phyloP scores from a whole-genome alignment of 2,113 vertebrate genomes.

The Syrrhaptes paradoxus region DNA sequence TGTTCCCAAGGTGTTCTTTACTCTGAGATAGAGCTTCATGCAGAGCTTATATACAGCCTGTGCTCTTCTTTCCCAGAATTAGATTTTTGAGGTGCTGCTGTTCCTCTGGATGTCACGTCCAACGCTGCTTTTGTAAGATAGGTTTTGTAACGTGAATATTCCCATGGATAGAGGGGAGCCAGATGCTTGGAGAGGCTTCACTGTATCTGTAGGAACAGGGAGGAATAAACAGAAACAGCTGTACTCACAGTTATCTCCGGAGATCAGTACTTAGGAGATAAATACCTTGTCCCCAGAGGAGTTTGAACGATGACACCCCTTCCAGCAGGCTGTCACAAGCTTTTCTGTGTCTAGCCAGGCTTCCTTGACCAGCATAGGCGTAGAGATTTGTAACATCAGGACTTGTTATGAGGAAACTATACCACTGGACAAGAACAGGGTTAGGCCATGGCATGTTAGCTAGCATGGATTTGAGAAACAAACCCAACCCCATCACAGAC shows the following conservation, averaged over 20 bases:
- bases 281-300: not conserved
- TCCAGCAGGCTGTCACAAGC: not conserved
- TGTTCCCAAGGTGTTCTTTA: not conserved
- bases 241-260: not conserved
- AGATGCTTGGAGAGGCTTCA: not conserved
- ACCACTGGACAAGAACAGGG: not conserved
- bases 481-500: not conserved
- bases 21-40: not conserved
- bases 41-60: not conserved
- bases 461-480: not conserved
- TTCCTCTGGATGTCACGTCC: not conserved
- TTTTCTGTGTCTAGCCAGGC: too few species aligned
- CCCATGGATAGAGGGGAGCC: not conserved
- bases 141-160: not conserved
- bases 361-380: not conserved
- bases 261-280: not conserved
- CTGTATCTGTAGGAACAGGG: not conserved
- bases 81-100: not conserved
- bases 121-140: not conserved
- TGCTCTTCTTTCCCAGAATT: not conserved
- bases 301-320: not conserved
- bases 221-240: not conserved
- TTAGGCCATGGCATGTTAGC: not conserved
- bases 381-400: not conserved
- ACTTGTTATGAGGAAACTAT: not conserved